Evolutionary conservation across 2,113 vertebrate species (phyloP).

Genomic region (Brachyhypopomus gauderio): DNA sequence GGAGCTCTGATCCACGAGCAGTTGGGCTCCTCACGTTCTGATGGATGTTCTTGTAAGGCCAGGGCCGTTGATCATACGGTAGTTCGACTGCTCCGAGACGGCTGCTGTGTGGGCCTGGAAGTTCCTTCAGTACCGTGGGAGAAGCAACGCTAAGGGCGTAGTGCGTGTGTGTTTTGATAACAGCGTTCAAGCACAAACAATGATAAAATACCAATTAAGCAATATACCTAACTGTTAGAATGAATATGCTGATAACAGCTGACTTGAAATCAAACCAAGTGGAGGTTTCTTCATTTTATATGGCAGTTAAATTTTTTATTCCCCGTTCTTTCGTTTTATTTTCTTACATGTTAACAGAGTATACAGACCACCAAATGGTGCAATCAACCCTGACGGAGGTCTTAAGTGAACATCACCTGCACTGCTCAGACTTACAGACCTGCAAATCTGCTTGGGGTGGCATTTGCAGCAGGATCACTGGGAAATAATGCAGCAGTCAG

Average conservation of each 20-base stretch:
- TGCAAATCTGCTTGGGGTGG: too few species aligned
- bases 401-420: too few species aligned
- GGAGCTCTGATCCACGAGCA: neutral
- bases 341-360: neutral
- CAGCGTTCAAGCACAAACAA: constrained; percentile 11
- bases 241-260: constrained; percentile 8
- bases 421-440: too few species aligned
- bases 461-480: too few species aligned
- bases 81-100: neutral
- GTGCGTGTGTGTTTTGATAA: constrained; percentile 14
- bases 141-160: neutral
- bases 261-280: neutral
- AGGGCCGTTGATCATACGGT: neutral
- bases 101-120: neutral
- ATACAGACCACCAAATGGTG: too few species aligned
- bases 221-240: constrained; percentile 14
- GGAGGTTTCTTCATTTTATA: neutral
- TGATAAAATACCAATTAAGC: constrained; percentile 22
- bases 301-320: neutral
- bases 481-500: too few species aligned
- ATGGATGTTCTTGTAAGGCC: neutral
- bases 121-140: neutral
- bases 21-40: neutral
- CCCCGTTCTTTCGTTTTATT: neutral
- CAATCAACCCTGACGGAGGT: too few species aligned